phyloP scores from a whole-genome alignment of 2,797 vertebrate species.

The Spinibarbus caldwelli region DNA sequence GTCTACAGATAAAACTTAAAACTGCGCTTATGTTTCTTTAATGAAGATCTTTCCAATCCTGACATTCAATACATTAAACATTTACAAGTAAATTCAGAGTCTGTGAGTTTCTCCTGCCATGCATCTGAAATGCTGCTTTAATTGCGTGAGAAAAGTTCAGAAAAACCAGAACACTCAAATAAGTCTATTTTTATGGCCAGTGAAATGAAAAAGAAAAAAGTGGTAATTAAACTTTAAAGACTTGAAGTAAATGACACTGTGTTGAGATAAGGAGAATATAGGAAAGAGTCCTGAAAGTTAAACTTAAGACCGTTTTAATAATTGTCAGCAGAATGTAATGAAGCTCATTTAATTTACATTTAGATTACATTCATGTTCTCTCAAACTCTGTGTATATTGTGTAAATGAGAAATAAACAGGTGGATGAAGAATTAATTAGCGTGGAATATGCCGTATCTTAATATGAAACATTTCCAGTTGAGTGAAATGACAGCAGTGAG shows the following conservation, averaged over 20 bases:
- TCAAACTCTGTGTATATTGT: background rate
- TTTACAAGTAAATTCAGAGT: background rate
- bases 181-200: background rate
- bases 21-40: background rate
- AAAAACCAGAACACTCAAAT: background rate
- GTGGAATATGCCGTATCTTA: background rate
- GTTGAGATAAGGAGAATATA: background rate
- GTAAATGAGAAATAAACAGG: constrained; percentile 20
- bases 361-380: constrained; percentile 8
- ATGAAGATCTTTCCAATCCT: background rate
- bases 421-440: background rate
- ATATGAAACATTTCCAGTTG: background rate
- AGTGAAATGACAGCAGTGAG: background rate
- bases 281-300: background rate
- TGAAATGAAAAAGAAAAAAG: background rate
- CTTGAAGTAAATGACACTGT: background rate
- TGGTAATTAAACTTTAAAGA: background rate
- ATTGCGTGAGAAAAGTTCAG: background rate
- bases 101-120: background rate
- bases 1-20: constrained; percentile 5
- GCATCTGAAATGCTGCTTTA: background rate
- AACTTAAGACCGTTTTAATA: constrained; percentile 9
- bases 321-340: constrained; percentile 18
- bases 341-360: constrained; percentile 24
- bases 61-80: constrained; percentile 7